Evolutionary conservation across 2,797 vertebrate species (phyloP), one percentile per base, ranked within the genome.

Genomic region (Centropyge bicolor): DNA sequence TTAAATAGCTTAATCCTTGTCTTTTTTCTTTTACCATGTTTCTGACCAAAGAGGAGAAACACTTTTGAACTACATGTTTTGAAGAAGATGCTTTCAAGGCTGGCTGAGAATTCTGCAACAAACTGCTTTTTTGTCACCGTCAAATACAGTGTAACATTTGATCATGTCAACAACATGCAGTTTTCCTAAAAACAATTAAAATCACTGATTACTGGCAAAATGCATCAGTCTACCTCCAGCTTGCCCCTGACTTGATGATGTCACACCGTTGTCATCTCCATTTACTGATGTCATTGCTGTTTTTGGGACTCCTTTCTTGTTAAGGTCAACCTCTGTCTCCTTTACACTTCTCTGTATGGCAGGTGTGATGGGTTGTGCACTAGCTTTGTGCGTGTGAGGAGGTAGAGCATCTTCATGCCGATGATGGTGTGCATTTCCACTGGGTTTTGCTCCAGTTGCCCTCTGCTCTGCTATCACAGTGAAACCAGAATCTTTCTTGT

Each of bases 381-480:
- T 36, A 9, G 54, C 24, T 64, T 76, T 60, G 35, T 72, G 66
- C 12, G 19, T 10, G 11, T 1, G 8, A 49, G 36, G 8, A n/a
- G 10, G 38, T 1, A 12, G 1, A 17, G 17, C 12, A 1, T 77
- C 27, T 8, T 70, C 17, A 20, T 70, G 31, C 16, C 48, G 38
- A 70, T 0, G 7, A 63, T 72, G 36, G 24, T 74, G 46, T 1
- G n/a, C 41, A 38, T 67, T 57, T 75, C 43, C 48, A 61, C 17
- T 35, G 5, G 78, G 51, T 78, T 84, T 52, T 0, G 10, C 61
- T 24, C 85, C 78, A 0, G 60, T 1, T 14, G 24, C 4, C 59
- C 81, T 85, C 45, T 82, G 86, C 24, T 92, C 85, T 0, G 87
- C 73, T 76, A 91, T 90, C 5, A 76, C 4, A 38, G 92, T 86